Base-by-base conservation (phyloP, 1,140 invertebrate genomes). In the Trichogramma pretiosum region DNA sequence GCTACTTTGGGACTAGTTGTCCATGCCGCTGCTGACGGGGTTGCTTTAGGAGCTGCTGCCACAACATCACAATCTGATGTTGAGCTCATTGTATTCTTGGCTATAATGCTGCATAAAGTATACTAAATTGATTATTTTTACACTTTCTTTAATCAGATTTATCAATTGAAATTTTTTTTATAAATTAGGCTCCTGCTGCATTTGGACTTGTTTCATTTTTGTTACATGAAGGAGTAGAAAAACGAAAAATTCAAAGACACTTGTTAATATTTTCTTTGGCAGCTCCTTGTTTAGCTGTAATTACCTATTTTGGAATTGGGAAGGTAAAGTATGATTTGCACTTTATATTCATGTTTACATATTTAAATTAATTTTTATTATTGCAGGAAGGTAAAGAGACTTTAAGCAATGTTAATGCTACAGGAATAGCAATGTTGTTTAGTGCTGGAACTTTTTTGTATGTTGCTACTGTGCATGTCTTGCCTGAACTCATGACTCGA, bases 381-480 rank as follows among this genome's bases (percentile, higher is more conserved):
- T 64, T 67, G 44, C 59, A 80, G 77, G 76, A 80, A 60, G 75
- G 77, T n/a, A 80, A 82, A 66, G 78, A 81, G 65, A 77, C 73
- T 2, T 58, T 95, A 2, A 87, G 83, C 54, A 85, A 84, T 21
- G 78, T 93, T 9, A 93, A 95, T 71, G 89, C 90, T 2, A 98
- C 86, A 65, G 93, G 92, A 34, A 81, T 98, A 33, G 93, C 95
- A 13, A 96, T 99, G 93, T 70, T 99, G 16, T 99, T 99, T 68
- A 97, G 93, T 53, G 96, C 93, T 1, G 96, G 96, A 2, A 99
- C 96, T 35, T 99, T 99, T 72, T 74, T 99, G 7, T 99, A 98
- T 64, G 96, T 99, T 5, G 92, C 96, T 0, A 98, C 96, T 2
- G 94, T 98, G 2, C 96, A 99, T 70, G 93, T 99, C 3, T 67